A percentile compares a stretch with the other conserved stretches of the same genome.
Evolutionary conservation across 2,888 invertebrate species (phyloP).

Genomic region (Parnassius mnemosyne): DNA sequence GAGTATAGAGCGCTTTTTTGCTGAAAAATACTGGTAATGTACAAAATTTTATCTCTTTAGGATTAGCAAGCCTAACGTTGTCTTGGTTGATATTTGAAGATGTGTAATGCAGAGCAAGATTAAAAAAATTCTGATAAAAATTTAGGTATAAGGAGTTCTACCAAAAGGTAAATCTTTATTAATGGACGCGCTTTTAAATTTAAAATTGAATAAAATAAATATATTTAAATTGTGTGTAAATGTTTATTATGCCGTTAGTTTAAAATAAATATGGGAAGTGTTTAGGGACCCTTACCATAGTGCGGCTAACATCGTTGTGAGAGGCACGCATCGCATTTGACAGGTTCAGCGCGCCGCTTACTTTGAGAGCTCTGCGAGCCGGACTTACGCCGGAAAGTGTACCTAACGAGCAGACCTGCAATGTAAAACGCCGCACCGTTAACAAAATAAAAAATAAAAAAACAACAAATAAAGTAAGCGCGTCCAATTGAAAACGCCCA

Average conservation of each 20-base stretch:
- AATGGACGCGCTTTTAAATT: slow-evolving; percentile 67
- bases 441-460: slow-evolving; percentile 74
- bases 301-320: slow-evolving; percentile 79
- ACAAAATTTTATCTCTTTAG: no score
- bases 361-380: slow-evolving; percentile 77
- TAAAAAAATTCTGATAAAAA: background rate
- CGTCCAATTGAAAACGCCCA: slow-evolving; percentile 77
- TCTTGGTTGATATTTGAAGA: no score
- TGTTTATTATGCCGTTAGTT: slow-evolving; percentile 22
- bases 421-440: slow-evolving; percentile 80
- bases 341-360: slow-evolving; percentile 76
- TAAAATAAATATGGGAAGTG: slow-evolving; percentile 23
- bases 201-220: background rate
- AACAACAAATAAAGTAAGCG: slow-evolving; percentile 70
- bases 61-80: no score
- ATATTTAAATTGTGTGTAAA: background rate
- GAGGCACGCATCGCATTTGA: slow-evolving; percentile 81
- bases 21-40: no score
- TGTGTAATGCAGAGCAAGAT: no score
- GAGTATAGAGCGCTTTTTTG: no score
- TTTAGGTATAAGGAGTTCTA: slow-evolving; percentile 18
- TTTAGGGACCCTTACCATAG: slow-evolving; percentile 67
- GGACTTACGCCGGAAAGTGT: slow-evolving; percentile 82
- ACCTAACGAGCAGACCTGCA: slow-evolving; percentile 82
- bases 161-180: slow-evolving; percentile 38